Evolutionary conservation across 2,888 invertebrate genomes (phyloP), one percentile per base, ranked within the genome.

Genomic region (Petrophora chlorosata): DNA sequence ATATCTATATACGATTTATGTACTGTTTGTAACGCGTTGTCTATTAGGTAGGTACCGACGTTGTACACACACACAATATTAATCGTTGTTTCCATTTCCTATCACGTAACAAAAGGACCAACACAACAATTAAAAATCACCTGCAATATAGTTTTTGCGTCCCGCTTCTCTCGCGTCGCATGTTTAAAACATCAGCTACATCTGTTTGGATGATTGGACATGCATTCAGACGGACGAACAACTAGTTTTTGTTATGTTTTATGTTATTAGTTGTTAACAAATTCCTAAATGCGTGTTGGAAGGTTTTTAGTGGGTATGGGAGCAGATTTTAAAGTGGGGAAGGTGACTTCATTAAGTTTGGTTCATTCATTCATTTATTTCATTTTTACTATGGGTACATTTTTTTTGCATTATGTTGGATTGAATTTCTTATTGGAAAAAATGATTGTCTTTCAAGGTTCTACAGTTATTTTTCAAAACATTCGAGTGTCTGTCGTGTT

Each of bases 111-210:
- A 23, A 42, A 10, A 34, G 22, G 23, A 29, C 35, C 38, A 32
- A 29, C 22, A 34, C 26, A 43, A 25, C 36, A 41, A 32, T 40
- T 41, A 26, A 25, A 33, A 59, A 59, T 51, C 49, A 50, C n/a
- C 30, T 5, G 25, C 41, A 30, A 32, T 41, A 42, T 38, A 48
- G 42, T 36, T 48, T 42, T 47, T 48, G 15, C 48, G n/a, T 36
- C 36, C n/a, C 15, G 15, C 19, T 22, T 19, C 41, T 36, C 19
- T 42, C 42, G 48, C 45, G 56, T 44, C 52, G 29, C 63, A 73
- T 73, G 70, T 67, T 66, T 81, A 61, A 82, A 67, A 71, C 78
- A 83, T 80, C 57, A 56, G 40, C 39, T 60, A 80, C 79, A 79
- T 72, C 73, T 81, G 81, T 78, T 66, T 47, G 46, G 57, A 52